Evolutionary conservation across 1,140 invertebrate genomes (phyloP).

Genomic region (Orius insidiosus): DNA sequence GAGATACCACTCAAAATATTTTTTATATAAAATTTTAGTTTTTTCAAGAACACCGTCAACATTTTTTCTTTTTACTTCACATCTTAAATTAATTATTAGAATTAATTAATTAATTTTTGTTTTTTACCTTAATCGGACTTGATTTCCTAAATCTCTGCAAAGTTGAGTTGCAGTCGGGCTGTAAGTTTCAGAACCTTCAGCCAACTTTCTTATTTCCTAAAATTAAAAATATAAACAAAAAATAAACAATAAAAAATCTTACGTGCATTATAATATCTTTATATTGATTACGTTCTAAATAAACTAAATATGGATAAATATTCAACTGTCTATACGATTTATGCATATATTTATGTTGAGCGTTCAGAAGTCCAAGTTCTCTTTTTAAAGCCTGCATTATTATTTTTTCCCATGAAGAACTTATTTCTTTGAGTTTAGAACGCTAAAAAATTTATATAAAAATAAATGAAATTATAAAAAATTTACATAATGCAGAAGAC

Average conservation of each 20-base stretch:
- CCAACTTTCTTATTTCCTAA: constrained; percentile 46
- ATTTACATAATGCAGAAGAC: constrained; percentile 20
- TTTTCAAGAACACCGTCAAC: constrained; percentile 47
- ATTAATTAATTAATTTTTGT: background rate
- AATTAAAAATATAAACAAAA: constrained; percentile 28
- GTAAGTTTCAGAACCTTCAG: constrained; percentile 58
- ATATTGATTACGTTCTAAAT: constrained; percentile 44
- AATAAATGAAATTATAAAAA: constrained; percentile 19
- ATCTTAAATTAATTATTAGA: constrained; percentile 28
- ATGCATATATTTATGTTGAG: constrained; percentile 27
- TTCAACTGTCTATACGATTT: constrained; percentile 32
- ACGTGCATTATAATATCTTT: constrained; percentile 36
- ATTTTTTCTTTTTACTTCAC: constrained; percentile 44
- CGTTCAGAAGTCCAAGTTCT: constrained; percentile 42
- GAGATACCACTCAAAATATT: constrained; percentile 54
- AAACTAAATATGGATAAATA: constrained; percentile 56
- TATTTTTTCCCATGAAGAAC: constrained; percentile 44
- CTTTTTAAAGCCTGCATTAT: constrained; percentile 42
- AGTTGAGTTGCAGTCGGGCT: constrained; percentile 48
- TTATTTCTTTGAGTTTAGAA: constrained; percentile 36
- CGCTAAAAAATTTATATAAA: constrained; percentile 27
- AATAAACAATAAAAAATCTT: constrained; percentile 15
- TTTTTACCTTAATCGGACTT: constrained; percentile 32
- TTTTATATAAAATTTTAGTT: constrained; percentile 40
- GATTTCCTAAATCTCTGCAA: constrained; percentile 47